Evolutionary conservation across 2,888 invertebrate genomes (phyloP).

Genomic region (Sarcophaga rosellei): DNA sequence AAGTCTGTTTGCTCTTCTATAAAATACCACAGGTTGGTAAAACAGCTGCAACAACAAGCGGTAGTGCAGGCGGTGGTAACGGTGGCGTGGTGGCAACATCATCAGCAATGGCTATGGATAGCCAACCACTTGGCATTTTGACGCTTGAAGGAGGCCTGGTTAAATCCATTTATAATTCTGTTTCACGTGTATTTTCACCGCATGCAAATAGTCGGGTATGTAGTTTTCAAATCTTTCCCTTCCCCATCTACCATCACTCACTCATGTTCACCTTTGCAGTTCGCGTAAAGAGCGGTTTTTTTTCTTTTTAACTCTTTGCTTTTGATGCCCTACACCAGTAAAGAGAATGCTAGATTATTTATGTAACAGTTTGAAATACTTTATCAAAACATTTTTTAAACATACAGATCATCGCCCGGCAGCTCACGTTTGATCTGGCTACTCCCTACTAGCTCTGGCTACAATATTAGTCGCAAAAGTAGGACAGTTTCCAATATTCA

Average conservation of each 20-base stretch:
- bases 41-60: conserved; percentile 30
- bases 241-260: neutral
- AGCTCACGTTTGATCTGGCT: no score
- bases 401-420: no score
- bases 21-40: conserved; percentile 80
- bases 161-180: conserved; percentile 82
- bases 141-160: conserved; percentile 82
- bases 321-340: no score
- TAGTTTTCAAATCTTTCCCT: conserved; percentile 31
- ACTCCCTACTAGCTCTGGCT: no score
- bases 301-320: neutral
- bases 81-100: conserved; percentile 22
- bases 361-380: no score
- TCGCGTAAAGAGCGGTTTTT: neutral
- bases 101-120: conserved; percentile 57
- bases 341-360: no score
- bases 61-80: conserved; percentile 18
- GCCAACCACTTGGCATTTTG: conserved; percentile 80
- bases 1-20: conserved; percentile 81
- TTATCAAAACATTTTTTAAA: no score
- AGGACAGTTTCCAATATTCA: no score
- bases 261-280: neutral
- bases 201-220: conserved; percentile 79
- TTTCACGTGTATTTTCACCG: conserved; percentile 81
- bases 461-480: no score